These are phyloP conservation scores for Protonemura montana DNA, from an alignment of 2,888 invertebrate genomes.

Conservation along the genomic window DNA sequence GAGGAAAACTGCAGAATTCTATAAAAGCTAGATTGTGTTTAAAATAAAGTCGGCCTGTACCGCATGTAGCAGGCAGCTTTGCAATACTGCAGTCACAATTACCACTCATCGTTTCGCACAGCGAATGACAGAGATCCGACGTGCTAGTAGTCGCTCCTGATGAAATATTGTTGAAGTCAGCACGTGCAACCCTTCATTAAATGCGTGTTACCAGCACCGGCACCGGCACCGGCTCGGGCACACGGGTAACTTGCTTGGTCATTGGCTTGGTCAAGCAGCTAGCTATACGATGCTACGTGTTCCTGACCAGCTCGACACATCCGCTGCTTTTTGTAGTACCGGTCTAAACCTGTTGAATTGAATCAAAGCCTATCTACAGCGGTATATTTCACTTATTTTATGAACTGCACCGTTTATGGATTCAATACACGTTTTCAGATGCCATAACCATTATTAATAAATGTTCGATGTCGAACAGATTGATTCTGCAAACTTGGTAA, in stretches of 20 bases:
- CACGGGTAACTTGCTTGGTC: too few species aligned
- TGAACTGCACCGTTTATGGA: conserved; percentile 12
- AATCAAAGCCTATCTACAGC: not conserved
- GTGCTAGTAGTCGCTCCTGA: not conserved
- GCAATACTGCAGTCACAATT: not conserved
- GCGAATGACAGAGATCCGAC: not conserved
- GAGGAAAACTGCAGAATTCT: not conserved
- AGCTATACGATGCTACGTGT: not conserved
- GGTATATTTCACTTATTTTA: not conserved
- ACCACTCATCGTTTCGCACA: not conserved
- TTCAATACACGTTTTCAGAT: not conserved
- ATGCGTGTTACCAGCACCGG: not conserved
- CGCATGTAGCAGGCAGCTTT: not conserved
- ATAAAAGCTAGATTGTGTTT: not conserved
- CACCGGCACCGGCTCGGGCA: not conserved
- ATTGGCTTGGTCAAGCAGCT: not conserved
- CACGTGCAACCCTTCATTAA: not conserved
- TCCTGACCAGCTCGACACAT: not conserved
- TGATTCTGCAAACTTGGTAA: conserved; percentile 5
- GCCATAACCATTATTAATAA: conserved; percentile 12
- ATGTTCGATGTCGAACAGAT: not conserved
- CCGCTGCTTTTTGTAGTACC: conserved; percentile 5
- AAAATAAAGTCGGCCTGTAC: not conserved
- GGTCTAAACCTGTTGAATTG: conserved; percentile 5
- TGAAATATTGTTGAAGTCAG: not conserved